These are phyloP conservation scores for Pithys albifrons DNA, from an alignment of 2,113 vertebrate species.

Conservation along the genomic window DNA sequence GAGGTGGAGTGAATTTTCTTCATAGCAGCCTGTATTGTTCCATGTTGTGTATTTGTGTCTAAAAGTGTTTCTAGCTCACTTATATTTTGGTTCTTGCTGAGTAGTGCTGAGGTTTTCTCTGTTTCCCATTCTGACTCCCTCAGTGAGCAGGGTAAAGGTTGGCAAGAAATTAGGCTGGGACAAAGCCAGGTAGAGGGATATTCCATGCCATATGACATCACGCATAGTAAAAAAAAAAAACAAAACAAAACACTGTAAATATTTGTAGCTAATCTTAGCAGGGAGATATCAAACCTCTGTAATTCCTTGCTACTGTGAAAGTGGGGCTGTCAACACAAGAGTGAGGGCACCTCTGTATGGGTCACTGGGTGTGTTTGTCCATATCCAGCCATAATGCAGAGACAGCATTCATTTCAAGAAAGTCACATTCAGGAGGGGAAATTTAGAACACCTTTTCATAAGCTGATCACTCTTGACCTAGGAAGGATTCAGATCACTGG, in stretches of 20 bases:
- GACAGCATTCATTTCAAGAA: background rate
- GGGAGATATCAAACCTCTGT: background rate
- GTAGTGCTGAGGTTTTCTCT: background rate
- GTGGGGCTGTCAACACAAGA: background rate
- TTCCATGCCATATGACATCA: background rate
- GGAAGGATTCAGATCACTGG: background rate
- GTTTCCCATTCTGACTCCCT: background rate
- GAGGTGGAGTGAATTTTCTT: background rate
- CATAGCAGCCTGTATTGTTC: background rate
- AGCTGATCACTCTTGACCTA: background rate
- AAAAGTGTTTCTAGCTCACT: background rate
- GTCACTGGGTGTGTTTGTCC: background rate
- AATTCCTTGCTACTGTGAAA: background rate
- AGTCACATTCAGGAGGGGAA: background rate
- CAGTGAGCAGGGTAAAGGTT: background rate
- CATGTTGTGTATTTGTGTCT: background rate
- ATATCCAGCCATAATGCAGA: background rate
- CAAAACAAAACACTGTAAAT: background rate
- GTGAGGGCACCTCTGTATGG: rapidly evolving
- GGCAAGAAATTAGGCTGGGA: background rate
- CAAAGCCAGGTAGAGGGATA: background rate
- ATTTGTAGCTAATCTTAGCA: background rate
- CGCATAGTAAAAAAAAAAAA: background rate
- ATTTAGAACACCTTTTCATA: background rate
- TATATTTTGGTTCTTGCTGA: background rate